phyloP scores from a whole-genome alignment of 1,140 invertebrate species.

The Drosophila suzukii region DNA sequence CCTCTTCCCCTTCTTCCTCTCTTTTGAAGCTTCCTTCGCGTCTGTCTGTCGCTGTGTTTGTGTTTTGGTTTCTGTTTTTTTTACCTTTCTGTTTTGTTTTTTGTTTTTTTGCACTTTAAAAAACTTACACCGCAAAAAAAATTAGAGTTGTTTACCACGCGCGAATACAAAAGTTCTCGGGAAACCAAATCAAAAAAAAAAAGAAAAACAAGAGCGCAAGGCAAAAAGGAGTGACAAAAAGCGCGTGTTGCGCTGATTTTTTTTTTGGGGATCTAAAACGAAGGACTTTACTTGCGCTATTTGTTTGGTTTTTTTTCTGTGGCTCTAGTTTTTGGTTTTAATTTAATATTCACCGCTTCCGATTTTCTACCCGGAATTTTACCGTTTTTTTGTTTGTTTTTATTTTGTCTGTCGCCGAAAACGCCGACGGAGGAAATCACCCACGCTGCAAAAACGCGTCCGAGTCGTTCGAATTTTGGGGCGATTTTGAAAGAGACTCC shows the following conservation, averaged over 20 bases:
- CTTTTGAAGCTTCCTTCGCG: conserved; percentile 7
- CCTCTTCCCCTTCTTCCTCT: background rate
- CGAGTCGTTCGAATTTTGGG: background rate
- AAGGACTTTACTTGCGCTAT: background rate
- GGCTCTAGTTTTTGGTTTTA: background rate
- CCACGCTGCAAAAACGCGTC: conserved; percentile 6
- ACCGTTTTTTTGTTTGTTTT: conserved; percentile 8
- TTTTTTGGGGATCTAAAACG: background rate
- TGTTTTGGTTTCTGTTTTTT: conserved; percentile 18
- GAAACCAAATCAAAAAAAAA: conserved; percentile 27
- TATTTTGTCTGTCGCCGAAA: conserved; percentile 7
- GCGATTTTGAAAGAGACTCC: no score
- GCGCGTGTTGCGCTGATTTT: conserved; percentile 7
- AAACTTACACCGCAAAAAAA: conserved; percentile 52
- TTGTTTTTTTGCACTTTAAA: conserved; percentile 21
- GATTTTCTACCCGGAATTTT: conserved; percentile 4
- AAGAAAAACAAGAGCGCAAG: conserved; percentile 36
- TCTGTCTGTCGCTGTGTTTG: conserved; percentile 41
- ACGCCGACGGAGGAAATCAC: no score
- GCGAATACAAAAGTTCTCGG: background rate
- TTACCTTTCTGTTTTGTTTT: conserved; percentile 8
- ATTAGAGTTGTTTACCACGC: conserved; percentile 16
- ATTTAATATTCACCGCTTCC: background rate
- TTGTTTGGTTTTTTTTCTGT: background rate
- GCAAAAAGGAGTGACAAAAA: conserved; percentile 8